Evolutionary conservation across 2,888 invertebrate species (phyloP).

Genomic region (Digitonthophagus gazella): DNA sequence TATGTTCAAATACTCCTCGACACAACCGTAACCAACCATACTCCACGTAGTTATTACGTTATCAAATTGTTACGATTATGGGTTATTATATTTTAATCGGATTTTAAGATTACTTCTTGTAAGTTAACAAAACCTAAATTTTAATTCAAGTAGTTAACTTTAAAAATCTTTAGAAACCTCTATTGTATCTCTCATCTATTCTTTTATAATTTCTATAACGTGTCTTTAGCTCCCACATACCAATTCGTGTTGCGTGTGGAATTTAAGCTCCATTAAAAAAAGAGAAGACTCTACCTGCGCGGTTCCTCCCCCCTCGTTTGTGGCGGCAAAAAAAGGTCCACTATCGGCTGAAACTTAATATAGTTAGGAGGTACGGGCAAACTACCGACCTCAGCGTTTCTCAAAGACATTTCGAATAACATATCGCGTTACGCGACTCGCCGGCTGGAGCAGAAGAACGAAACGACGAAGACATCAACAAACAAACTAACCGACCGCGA

Average conservation of each 20-base stretch:
- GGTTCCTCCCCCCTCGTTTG: not conserved
- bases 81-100: not conserved
- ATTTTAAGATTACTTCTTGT: no score
- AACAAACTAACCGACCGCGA: constrained; percentile 20
- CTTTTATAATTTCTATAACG: no score
- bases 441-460: constrained; percentile 23
- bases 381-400: constrained; percentile 22
- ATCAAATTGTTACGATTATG: not conserved
- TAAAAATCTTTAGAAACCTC: no score
- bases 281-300: not conserved
- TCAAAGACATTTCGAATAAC: constrained; percentile 27
- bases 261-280: not conserved
- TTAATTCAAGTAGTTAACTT: no score
- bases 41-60: not conserved
- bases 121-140: no score
- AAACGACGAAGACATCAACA: constrained; percentile 21
- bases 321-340: not conserved
- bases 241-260: not conserved
- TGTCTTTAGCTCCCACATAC: no score
- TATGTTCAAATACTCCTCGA: not conserved
- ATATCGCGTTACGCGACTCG: constrained; percentile 27
- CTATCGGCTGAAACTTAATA: constrained; percentile 24
- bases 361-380: constrained; percentile 1
- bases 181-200: no score
- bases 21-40: not conserved